These are phyloP conservation scores for Selene dorsalis DNA, from an alignment of 2,797 vertebrate genomes.

Conservation along the genomic window DNA sequence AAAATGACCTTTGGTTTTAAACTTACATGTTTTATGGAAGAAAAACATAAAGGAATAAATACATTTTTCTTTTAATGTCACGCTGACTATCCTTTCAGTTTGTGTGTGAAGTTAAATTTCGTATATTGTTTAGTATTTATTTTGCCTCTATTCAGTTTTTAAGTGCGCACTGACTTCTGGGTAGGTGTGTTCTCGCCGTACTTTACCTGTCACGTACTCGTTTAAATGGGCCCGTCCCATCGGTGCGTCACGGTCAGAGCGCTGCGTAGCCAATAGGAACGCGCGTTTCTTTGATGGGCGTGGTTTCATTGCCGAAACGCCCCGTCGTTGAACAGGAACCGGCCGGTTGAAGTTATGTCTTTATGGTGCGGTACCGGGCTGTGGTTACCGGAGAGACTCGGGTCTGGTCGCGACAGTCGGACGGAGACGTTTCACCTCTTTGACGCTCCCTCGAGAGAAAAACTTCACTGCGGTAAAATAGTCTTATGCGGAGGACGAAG, in stretches of 20 bases:
- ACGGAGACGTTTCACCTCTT: background rate
- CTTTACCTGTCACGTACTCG: background rate
- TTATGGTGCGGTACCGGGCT: background rate
- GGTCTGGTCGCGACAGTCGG: background rate
- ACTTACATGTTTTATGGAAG: too few relatives aligned
- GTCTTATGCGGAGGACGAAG: background rate
- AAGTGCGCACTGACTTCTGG: background rate
- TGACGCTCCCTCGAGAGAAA: background rate
- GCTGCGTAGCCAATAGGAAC: constrained; percentile 41
- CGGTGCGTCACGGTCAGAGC: background rate
- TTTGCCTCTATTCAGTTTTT: background rate
- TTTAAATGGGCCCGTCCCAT: too few relatives aligned
- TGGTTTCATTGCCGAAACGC: background rate
- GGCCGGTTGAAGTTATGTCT: constrained; percentile 28
- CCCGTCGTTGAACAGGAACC: constrained; percentile 38
- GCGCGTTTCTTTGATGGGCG: background rate
- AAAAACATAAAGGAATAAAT: too few relatives aligned
- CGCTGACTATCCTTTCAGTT: background rate
- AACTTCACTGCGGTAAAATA: background rate
- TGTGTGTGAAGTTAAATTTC: background rate
- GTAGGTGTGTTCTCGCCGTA: background rate
- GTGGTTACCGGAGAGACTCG: fast-evolving
- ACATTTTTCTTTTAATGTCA: too few relatives aligned
- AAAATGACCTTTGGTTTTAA: background rate
- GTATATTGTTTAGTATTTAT: background rate